Conservation (phyloP, 2,797 vertebrate species). For the Protosalanx chinensis region DNA sequence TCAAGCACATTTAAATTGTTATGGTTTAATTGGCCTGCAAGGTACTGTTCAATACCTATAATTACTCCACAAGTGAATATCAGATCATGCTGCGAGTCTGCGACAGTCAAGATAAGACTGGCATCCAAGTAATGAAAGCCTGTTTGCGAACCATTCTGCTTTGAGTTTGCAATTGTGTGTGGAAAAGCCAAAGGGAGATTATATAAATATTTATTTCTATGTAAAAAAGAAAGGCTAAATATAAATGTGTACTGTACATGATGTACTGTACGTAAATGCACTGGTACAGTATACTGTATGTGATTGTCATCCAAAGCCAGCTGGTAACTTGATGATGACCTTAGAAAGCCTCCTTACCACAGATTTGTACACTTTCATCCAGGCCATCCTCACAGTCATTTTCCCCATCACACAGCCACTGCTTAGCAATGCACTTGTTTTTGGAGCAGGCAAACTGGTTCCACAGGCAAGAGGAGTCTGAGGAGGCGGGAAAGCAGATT, state of each 20-base stretch:
- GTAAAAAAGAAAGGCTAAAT: no score
- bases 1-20: background rate
- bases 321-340: background rate
- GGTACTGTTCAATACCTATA: constrained; percentile 19
- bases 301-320: no score
- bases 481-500: constrained; percentile 19
- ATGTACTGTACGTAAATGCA: background rate
- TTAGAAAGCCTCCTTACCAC: constrained; percentile 71
- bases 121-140: constrained; percentile 33
- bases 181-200: constrained; percentile 40
- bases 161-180: constrained; percentile 31
- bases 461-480: constrained; percentile 96
- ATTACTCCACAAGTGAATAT: background rate
- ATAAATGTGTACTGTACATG: no score
- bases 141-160: constrained; percentile 33
- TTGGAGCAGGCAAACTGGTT: constrained; percentile 98
- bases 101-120: constrained; percentile 48
- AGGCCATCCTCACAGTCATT: constrained; percentile 93
- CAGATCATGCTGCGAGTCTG: background rate
- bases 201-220: constrained; percentile 51
- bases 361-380: constrained; percentile 89
- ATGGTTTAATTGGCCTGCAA: constrained; percentile 19
- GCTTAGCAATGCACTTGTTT: constrained; percentile 94
- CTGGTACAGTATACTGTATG: constrained; percentile 10
- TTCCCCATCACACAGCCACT: constrained; percentile 95